These are phyloP conservation scores for Noctuana brunneofusca DNA, from an alignment of 2,888 invertebrate genomes.

Conservation along the genomic window DNA sequence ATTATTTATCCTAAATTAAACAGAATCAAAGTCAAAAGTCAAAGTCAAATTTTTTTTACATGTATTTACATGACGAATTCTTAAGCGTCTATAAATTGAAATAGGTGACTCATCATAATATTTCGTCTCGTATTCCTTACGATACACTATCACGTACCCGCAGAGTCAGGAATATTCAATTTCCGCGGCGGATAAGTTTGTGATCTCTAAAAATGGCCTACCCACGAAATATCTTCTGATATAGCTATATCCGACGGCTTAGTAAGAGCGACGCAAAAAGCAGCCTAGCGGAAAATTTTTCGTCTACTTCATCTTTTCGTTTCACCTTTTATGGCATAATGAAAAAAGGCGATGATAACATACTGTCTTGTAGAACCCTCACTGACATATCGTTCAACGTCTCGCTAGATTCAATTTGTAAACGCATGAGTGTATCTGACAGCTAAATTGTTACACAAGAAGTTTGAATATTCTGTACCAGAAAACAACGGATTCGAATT, in stretches of 20 bases:
- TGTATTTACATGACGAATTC: too few relatives aligned
- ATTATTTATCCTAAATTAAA: too few relatives aligned
- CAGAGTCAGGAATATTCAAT: not conserved
- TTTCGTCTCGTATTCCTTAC: too few relatives aligned
- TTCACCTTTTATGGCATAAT: not conserved
- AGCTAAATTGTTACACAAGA: not conserved
- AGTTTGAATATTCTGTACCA: not conserved
- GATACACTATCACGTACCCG: too few relatives aligned
- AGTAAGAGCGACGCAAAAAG: not conserved
- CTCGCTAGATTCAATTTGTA: not conserved
- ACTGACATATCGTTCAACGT: not conserved
- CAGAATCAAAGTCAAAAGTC: too few relatives aligned
- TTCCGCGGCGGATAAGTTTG: not conserved
- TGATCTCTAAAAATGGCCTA: conserved; percentile 8
- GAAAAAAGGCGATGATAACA: too few relatives aligned
- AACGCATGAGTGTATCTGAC: too few relatives aligned
- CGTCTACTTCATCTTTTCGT: not conserved
- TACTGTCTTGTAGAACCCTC: not conserved
- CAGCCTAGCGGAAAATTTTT: not conserved
- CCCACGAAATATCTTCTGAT: conserved; percentile 7
- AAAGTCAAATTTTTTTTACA: too few relatives aligned
- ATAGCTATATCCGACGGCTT: conserved; percentile 1
- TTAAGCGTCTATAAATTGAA: too few relatives aligned
- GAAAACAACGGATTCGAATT: not conserved
- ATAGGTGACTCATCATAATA: too few relatives aligned